Evolutionary conservation across 2,888 invertebrate genomes (phyloP).

Genomic region (Hydropsyche betteni): DNA sequence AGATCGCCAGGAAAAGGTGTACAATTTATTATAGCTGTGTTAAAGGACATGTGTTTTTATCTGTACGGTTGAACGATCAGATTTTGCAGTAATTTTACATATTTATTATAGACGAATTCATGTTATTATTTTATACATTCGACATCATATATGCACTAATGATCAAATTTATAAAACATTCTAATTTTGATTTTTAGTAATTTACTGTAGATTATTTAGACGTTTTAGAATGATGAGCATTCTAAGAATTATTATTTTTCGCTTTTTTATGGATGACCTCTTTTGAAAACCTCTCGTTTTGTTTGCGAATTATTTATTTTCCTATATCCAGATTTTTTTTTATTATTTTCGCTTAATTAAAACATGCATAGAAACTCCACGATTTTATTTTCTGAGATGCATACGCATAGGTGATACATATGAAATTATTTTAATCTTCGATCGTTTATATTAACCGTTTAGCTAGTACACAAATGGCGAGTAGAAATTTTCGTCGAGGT

Average conservation of each 20-base stretch:
- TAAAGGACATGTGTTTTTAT: no score
- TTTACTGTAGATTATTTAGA: neutral
- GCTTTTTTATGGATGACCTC: no score
- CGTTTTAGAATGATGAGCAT: no score
- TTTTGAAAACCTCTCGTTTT: no score
- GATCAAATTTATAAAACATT: neutral
- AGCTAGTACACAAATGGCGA: constrained; percentile 44
- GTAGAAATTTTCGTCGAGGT: constrained; percentile 49
- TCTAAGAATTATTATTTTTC: no score
- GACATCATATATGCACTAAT: neutral
- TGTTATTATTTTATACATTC: neutral
- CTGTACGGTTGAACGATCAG: no score
- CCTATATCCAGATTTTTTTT: neutral
- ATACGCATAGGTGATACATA: constrained; percentile 16
- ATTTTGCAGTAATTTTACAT: neutral
- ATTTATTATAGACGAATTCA: neutral
- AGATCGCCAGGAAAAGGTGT: no score
- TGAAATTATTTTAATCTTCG: constrained; percentile 25
- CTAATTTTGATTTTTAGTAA: neutral
- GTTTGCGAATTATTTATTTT: no score
- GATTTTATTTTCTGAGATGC: neutral
- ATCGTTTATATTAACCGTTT: constrained; percentile 22
- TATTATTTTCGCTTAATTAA: neutral
- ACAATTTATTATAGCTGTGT: no score
- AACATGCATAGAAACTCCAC: no score